phyloP scores from a whole-genome alignment of 2,888 invertebrate species.

The Crepidodera aurea region DNA sequence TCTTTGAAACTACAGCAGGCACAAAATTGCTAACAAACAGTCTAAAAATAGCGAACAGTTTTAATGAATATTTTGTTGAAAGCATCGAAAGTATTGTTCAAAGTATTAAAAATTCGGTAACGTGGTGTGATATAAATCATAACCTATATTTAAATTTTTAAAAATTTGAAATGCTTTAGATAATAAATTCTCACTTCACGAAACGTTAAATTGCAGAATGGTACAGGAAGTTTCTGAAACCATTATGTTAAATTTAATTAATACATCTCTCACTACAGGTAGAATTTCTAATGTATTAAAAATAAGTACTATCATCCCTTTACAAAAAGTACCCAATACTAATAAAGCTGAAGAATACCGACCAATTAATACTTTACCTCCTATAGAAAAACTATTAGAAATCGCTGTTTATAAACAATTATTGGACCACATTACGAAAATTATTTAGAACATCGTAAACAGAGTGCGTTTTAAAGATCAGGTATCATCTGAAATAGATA shows the following conservation, averaged over 20 bases:
- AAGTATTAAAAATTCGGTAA: background rate
- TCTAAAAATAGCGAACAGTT: slow-evolving; percentile 20
- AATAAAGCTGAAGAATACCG: slow-evolving; percentile 15
- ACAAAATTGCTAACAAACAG: slow-evolving; percentile 11
- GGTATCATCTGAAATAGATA: background rate
- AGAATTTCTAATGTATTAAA: slow-evolving; percentile 3
- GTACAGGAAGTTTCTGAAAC: slow-evolving; percentile 21
- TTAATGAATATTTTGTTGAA: slow-evolving; percentile 20
- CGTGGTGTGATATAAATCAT: slow-evolving; percentile 18
- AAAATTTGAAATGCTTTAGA: slow-evolving; percentile 8
- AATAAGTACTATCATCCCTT: slow-evolving; percentile 14
- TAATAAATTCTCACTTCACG: slow-evolving; percentile 17
- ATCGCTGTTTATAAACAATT: slow-evolving; percentile 12
- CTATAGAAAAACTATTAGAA: slow-evolving; percentile 19
- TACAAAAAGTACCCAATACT: slow-evolving; percentile 14
- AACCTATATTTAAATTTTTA: slow-evolving; percentile 17
- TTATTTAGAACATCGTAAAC: no score
- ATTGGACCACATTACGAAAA: background rate
- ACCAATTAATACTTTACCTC: slow-evolving; percentile 12
- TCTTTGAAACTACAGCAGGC: slow-evolving; percentile 11
- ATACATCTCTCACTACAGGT: slow-evolving; percentile 18
- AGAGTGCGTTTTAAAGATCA: background rate
- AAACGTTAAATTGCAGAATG: slow-evolving; percentile 18
- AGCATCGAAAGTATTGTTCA: slow-evolving; percentile 12
- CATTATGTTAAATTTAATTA: slow-evolving; percentile 18